These are phyloP conservation scores for Turritopsis rubra DNA, from an alignment of 30 jellyfish, hydroid and myxozoan genomes.

Conservation along the genomic window DNA sequence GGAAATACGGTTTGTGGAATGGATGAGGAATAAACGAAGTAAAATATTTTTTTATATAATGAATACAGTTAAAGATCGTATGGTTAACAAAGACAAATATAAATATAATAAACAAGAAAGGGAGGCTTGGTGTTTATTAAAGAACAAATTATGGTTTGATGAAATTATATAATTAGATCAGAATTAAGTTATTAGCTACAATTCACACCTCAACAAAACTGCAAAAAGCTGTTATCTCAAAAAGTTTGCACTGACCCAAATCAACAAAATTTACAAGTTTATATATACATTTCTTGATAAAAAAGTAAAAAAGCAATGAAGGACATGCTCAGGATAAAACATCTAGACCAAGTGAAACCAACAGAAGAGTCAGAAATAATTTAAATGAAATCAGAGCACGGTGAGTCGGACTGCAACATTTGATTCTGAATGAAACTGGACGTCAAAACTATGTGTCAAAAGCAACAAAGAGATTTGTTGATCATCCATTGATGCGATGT, in stretches of 20 bases:
- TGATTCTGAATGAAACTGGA: neutral
- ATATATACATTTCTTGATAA: neutral
- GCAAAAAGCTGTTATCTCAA: neutral
- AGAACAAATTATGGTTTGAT: neutral
- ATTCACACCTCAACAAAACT: neutral
- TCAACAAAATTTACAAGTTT: neutral
- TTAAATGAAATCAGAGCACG: neutral
- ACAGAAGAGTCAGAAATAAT: neutral
- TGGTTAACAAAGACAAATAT: neutral
- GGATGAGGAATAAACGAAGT: too few relatives aligned
- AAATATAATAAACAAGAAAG: neutral
- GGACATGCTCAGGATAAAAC: neutral
- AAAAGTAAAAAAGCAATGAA: neutral
- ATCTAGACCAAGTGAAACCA: neutral
- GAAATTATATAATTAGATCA: neutral
- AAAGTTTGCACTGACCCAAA: too few relatives aligned
- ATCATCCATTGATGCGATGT: neutral
- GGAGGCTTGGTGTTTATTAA: neutral
- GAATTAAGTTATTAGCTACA: neutral
- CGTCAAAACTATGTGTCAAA: neutral
- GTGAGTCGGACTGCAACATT: constrained; percentile 1
- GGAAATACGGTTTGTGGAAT: neutral
- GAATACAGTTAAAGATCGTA: neutral
- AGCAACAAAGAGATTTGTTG: neutral
- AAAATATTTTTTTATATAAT: too few relatives aligned